These are phyloP conservation scores for Hololepta plana DNA, from an alignment of 2,888 invertebrate genomes.

Conservation along the genomic window DNA sequence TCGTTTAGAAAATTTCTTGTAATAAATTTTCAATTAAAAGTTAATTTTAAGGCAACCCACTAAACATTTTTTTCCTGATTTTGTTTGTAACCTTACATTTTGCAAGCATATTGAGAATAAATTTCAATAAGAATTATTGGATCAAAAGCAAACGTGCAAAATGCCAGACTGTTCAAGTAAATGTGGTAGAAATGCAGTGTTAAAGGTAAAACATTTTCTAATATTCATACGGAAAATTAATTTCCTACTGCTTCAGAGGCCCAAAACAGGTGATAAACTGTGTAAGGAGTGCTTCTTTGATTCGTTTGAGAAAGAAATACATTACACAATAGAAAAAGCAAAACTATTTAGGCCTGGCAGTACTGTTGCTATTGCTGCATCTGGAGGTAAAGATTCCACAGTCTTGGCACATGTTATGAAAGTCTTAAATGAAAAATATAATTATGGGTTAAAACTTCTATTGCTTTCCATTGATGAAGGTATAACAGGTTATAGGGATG, in stretches of 20 bases:
- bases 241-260: slow-evolving; percentile 37
- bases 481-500: slow-evolving; percentile 89
- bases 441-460: slow-evolving; percentile 78
- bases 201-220: slow-evolving; percentile 39
- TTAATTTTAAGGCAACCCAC: too few relatives aligned
- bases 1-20: too few relatives aligned
- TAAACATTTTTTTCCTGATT: too few relatives aligned
- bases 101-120: too few relatives aligned
- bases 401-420: slow-evolving; percentile 90
- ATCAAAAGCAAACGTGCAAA: slow-evolving; percentile 15
- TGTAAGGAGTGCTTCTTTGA: slow-evolving; percentile 90
- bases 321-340: slow-evolving; percentile 70
- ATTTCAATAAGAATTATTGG: too few relatives aligned
- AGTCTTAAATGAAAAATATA: slow-evolving; percentile 71
- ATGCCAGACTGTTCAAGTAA: slow-evolving; percentile 56
- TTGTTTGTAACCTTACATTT: too few relatives aligned
- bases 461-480: slow-evolving; percentile 97
- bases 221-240: slow-evolving; percentile 1
- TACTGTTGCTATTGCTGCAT: slow-evolving; percentile 84
- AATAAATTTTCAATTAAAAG: too few relatives aligned
- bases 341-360: slow-evolving; percentile 68
- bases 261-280: slow-evolving; percentile 78
- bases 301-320: slow-evolving; percentile 90
- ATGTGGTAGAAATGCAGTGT: slow-evolving; percentile 56
- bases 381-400: slow-evolving; percentile 93